Percentiles rank a stretch among this genome's conserved stretches.
Conservation (phyloP, 2,888 invertebrate species). For the Geophilus truncorum region DNA sequence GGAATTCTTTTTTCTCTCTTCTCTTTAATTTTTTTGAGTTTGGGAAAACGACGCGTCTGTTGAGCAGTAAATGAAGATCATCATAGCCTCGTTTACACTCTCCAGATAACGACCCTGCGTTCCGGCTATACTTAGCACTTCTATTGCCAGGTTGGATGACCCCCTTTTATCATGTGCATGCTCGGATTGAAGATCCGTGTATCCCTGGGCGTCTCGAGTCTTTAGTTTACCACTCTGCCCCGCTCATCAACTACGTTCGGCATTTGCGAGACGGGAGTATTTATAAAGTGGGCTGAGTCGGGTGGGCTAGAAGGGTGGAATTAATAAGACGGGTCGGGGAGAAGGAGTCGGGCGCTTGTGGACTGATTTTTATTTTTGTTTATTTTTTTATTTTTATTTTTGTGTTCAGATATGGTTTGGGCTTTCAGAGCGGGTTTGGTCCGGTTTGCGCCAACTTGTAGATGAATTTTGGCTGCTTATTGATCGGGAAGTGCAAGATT, state of each 20-base stretch:
- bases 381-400: no score
- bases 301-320: no score
- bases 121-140: not conserved
- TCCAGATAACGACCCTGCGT: slow-evolving; percentile 4
- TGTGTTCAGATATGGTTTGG: no score
- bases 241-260: not conserved
- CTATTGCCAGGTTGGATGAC: slow-evolving; percentile 10
- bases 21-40: not conserved
- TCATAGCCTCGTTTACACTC: not conserved
- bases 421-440: no score
- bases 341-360: no score
- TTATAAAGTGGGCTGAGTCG: no score
- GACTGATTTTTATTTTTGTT: no score
- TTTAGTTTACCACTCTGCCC: not conserved
- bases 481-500: no score
- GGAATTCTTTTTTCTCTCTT: not conserved
- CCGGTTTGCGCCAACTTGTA: no score
- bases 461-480: no score
- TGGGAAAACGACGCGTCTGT: not conserved
- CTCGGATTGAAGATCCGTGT: not conserved
- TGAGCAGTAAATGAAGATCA: not conserved
- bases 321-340: no score
- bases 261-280: not conserved
- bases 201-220: no score
- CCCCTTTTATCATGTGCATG: not conserved